Conservation (phyloP, 2,113 vertebrate species). For the Ciconia maguari region DNA sequence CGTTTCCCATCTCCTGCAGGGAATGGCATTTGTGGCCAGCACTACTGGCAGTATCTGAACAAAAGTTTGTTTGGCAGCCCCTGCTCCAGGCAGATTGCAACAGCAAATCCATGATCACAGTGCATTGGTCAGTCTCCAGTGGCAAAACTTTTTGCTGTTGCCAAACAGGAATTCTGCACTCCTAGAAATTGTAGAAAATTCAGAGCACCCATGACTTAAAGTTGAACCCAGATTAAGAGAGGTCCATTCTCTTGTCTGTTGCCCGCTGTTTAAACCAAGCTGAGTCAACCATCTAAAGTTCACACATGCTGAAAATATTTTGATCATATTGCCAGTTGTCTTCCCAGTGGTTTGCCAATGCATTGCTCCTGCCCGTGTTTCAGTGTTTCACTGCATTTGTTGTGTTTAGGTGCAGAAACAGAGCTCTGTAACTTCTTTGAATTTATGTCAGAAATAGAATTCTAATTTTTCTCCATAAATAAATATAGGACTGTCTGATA, state of each 20-base stretch:
- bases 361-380: not conserved
- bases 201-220: accelerated
- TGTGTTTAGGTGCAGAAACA: not conserved
- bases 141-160: not conserved
- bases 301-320: not conserved
- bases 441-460: not conserved
- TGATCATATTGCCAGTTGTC: not conserved
- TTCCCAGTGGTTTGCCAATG: not conserved
- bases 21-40: not conserved
- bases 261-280: not conserved
- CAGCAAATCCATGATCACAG: not conserved
- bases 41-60: not conserved
- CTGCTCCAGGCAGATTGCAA: not conserved
- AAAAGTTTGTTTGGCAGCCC: not conserved
- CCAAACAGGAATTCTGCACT: not conserved
- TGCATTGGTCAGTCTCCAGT: accelerated
- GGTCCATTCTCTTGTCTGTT: not conserved
- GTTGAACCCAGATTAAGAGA: not conserved
- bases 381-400: not conserved
- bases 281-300: not conserved
- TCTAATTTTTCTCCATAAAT: not conserved
- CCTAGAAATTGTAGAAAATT: not conserved
- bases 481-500: conserved; percentile 79
- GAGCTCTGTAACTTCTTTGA: not conserved
- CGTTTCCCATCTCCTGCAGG: accelerated